Evolutionary conservation across 2,113 vertebrate genomes (phyloP).

Genomic region (Baryphthengus martii): DNA sequence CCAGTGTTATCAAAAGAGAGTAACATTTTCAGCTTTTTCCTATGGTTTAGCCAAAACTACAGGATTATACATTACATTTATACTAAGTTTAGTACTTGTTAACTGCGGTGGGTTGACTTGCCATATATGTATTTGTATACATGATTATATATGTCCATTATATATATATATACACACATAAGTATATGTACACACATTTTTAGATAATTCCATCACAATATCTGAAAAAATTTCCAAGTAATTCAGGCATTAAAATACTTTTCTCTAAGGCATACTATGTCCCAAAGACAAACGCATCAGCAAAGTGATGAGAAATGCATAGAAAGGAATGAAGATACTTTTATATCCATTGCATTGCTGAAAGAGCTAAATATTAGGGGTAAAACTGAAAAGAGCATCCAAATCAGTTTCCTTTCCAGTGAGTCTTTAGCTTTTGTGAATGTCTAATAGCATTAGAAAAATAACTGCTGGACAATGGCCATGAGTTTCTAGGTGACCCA

Average conservation of each 20-base stretch:
- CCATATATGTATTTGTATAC: neutral
- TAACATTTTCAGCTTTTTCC: neutral
- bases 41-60: neutral
- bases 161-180: neutral
- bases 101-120: neutral
- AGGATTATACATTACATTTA: neutral
- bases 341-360: neutral
- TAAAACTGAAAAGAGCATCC: neutral
- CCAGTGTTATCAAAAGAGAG: neutral
- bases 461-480: slow-evolving; percentile 20
- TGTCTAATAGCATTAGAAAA: slow-evolving; percentile 7
- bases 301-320: neutral
- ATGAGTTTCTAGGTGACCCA: neutral
- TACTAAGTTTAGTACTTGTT: neutral
- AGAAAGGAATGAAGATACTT: neutral
- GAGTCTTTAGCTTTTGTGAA: neutral
- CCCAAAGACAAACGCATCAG: neutral
- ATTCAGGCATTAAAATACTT: neutral
- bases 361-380: neutral
- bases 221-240: neutral
- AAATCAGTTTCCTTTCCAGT: neutral
- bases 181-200: neutral
- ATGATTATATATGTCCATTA: neutral
- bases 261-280: neutral
- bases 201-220: neutral